phyloP scores from a whole-genome alignment of 2,113 vertebrate genomes.

The Antechinus flavipes region DNA sequence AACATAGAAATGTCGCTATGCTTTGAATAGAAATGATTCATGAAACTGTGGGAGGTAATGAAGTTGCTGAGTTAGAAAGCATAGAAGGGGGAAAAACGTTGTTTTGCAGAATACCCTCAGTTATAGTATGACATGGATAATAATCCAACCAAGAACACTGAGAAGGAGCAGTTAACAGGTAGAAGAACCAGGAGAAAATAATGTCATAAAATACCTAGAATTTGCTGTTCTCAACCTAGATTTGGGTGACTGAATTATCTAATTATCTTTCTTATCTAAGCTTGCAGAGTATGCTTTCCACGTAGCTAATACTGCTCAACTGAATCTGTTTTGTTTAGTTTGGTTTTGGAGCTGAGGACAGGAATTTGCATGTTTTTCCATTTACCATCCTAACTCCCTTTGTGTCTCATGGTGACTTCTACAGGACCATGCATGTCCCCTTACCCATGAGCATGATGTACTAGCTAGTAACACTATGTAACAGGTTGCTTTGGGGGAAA shows the following conservation, averaged over 20 bases:
- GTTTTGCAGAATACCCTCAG: background rate
- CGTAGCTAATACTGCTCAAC: background rate
- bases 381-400: background rate
- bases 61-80: background rate
- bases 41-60: background rate
- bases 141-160: background rate
- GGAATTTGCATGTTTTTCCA: background rate
- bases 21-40: background rate
- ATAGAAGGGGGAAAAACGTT: background rate
- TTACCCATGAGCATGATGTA: background rate
- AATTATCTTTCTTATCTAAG: no score
- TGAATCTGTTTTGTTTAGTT: background rate
- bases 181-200: background rate
- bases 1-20: background rate
- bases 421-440: background rate
- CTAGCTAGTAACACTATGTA: background rate
- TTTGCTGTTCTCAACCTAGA: background rate
- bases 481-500: background rate
- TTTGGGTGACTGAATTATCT: background rate
- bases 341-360: background rate
- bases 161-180: background rate
- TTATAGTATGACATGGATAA: background rate
- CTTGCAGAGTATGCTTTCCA: background rate
- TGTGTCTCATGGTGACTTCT: background rate
- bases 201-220: background rate